Evolutionary conservation across 35 echinoderm and acorn worm species (phyloP), one percentile per base, ranked within the genome.

Genomic region (Anneissia japonica): DNA sequence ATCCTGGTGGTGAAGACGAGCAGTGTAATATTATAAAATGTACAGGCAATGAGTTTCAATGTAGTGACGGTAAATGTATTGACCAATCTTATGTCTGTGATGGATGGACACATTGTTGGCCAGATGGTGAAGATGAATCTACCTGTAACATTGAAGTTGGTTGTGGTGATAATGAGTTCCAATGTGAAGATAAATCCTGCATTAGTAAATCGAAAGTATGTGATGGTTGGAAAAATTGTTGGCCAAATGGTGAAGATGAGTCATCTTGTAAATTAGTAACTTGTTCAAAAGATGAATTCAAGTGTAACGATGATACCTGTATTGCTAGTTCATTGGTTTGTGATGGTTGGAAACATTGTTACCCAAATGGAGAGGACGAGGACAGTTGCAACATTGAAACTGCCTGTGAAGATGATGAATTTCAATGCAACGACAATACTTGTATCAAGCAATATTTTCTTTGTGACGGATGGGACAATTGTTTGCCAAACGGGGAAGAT

Each of bases 261-360:
- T 4, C 40, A 43, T 4, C 40, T 14, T 43, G 40, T 64, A 33
- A 41, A 3, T 19, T 64, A 9, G 35, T 19, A 16, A 74, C 36
- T 23, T 90, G 88, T 36, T 38, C 36, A 16, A 46, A 39, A 4
- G 38, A 82, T n/a, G 72, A 90, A 35, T 90, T 90, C 33, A 10
- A 38, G 21, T 90, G 88, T 34, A 77, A 90, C 31, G 72, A 51
- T 32, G 82, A 82, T 11, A 40, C 81, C 0, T 90, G 88, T 46
- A 90, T 90, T 37, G 31, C 40, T 77, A 39, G 29, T 11, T 3
- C 10, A 1, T 31, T 29, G 21, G 32, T 91, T 0, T 91, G 90
- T 76, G 79, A 91, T 87, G 75, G 85, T 5, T 34, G 46, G 37
- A 77, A 74, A 16, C 78, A 91, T 82, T 91, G 90, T 31, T 64